Evolutionary conservation across 2,888 invertebrate genomes (phyloP).

Genomic region (Dexiosoma caninum): DNA sequence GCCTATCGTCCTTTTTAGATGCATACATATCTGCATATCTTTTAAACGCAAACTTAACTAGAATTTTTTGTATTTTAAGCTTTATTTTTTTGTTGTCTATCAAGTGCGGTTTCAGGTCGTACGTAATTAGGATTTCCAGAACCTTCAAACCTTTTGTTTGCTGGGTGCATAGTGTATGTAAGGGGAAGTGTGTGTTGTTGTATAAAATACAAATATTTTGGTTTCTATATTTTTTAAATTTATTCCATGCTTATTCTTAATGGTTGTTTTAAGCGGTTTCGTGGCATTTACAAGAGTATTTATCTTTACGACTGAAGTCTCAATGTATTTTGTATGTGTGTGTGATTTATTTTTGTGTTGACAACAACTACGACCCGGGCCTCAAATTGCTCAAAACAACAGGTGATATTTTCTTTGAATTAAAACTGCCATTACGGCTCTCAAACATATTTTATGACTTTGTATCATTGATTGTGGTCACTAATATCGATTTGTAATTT

Average conservation of each 20-base stretch:
- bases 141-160: not conserved
- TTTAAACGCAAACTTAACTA: no score
- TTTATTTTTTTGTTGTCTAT: no score
- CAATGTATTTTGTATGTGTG: slow-evolving; percentile 45
- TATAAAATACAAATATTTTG: slow-evolving; percentile 27
- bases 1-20: no score
- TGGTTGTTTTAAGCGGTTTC: slow-evolving; percentile 51
- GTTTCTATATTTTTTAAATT: not conserved
- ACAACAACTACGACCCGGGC: not conserved
- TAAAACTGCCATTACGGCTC: slow-evolving; percentile 1
- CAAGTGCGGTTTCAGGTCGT: no score
- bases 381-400: slow-evolving; percentile 15
- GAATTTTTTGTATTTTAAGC: no score
- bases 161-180: not conserved
- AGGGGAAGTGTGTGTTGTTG: slow-evolving; percentile 4
- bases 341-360: not conserved
- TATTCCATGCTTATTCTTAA: slow-evolving; percentile 27
- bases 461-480: not conserved
- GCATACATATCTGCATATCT: no score
- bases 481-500: not conserved
- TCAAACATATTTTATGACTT: slow-evolving; percentile 9
- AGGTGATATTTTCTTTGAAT: slow-evolving; percentile 30
- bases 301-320: slow-evolving; percentile 54
- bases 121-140: no score
- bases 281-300: slow-evolving; percentile 41